Base-by-base conservation (phyloP, 2,797 vertebrate genomes). In the Hafferia zeledoni region DNA sequence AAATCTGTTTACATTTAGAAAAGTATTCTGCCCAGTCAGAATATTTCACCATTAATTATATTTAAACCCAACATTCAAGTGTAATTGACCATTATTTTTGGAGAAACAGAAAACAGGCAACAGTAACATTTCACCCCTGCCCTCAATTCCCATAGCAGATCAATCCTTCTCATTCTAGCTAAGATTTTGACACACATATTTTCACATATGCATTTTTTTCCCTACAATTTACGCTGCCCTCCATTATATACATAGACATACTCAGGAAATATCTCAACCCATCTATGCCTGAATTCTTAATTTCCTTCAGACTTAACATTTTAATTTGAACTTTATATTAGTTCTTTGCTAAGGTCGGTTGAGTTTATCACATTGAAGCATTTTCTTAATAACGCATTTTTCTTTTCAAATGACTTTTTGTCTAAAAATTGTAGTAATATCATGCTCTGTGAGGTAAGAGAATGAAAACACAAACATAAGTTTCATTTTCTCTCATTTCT, bases 31-130 rank as follows among this genome's bases (percentile, higher is more conserved):
- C 12, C 5, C 4, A 5, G 9, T 77, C 10, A 64, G n/a, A 46
- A n/a, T 37, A 6, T 59, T 79, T 61, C 30, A 49, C 12, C 30
- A 17, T 8, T 57, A 23, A 9, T 65, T 46, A 49, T 52, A 16
- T 12, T 65, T n/a, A 74, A 78, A 57, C 0, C 1, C 1, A 61
- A 44, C 0, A 56, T 39, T 33, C 50, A 72, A 52, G 11, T 1
- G 3, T 31, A 47, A 30, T 43, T 74, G 16, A 13, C 3, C 4
- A 44, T 13, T 37, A 18, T 19, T 83, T 88, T 44, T 31, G 2
- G 30, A 46, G 49, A 37, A 72, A 33, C 2, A 55, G 18, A 47
- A 76, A 59, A 11, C 2, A 46, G 3, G 1, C 16, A 79, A 37
- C 33, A 57, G 4, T 6, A 56, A 41, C 14, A 2, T 83, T 71